Conservation (phyloP, 2,113 vertebrate genomes). For the Pogona vitticeps region DNA sequence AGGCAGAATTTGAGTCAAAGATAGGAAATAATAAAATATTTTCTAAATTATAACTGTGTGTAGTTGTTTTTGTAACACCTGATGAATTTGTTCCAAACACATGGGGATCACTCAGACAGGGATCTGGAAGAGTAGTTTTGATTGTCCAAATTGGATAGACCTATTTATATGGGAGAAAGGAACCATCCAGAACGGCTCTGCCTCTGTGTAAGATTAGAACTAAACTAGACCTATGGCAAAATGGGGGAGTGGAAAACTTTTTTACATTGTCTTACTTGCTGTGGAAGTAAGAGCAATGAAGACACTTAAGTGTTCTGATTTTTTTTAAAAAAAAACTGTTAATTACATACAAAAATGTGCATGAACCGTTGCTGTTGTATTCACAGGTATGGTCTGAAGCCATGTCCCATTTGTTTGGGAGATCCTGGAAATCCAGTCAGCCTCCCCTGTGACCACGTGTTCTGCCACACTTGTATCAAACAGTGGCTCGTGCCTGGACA, state of each 20-base stretch:
- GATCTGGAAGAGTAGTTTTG: background rate
- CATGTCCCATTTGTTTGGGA: conserved; percentile 81
- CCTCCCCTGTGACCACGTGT: conserved; percentile 85
- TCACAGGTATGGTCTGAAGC: conserved; percentile 75
- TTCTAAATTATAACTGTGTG: background rate
- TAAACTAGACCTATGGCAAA: too few relatives aligned
- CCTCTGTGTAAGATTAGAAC: too few relatives aligned
- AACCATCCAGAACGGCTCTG: too few relatives aligned
- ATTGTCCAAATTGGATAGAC: background rate
- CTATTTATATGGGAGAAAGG: background rate
- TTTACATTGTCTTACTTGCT: background rate
- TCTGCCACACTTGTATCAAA: conserved; percentile 82
- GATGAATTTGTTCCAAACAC: too few relatives aligned
- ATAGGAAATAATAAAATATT: background rate
- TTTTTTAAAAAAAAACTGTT: background rate
- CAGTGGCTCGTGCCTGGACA: conserved; percentile 76
- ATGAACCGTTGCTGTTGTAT: background rate
- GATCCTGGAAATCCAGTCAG: conserved; percentile 81
- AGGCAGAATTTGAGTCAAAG: background rate
- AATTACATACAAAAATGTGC: background rate
- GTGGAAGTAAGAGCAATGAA: background rate
- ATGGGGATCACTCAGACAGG: background rate
- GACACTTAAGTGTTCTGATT: background rate
- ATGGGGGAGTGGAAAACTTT: background rate
- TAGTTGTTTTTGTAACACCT: too few relatives aligned